A percentile compares a stretch with the other conserved stretches of the same genome.
phyloP scores from a whole-genome alignment of 2,113 vertebrate species.

The Prunella fulvescens region DNA sequence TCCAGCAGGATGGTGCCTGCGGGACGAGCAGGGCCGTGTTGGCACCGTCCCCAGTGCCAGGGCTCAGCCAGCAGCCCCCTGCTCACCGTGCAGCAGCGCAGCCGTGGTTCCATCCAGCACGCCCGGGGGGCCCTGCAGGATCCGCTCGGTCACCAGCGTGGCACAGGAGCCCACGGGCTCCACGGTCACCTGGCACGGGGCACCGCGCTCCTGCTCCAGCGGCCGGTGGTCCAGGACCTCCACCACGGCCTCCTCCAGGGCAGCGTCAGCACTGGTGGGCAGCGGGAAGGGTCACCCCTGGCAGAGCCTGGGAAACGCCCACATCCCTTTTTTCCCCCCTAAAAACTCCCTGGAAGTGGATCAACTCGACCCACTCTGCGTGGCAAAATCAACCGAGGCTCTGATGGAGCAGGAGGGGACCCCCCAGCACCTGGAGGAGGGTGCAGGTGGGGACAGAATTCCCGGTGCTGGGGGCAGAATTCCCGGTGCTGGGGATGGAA shows the following conservation, averaged over 20 bases:
- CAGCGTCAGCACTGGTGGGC: constrained; percentile 70
- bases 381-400: rapidly evolving
- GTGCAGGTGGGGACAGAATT: no score
- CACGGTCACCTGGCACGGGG: constrained; percentile 72
- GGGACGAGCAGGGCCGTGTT: rapidly evolving
- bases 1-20: constrained; percentile 84
- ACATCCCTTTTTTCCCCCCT: not conserved
- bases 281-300: not conserved
- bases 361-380: rapidly evolving
- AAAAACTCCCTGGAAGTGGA: not conserved
- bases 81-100: constrained; percentile 84
- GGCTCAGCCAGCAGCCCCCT: rapidly evolving
- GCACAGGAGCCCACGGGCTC: constrained; percentile 89
- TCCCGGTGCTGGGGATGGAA: no score
- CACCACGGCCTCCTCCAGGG: constrained; percentile 81
- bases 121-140: constrained; percentile 79
- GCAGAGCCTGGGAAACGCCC: not conserved
- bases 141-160: constrained; percentile 86
- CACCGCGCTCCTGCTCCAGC: constrained; percentile 67
- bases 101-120: constrained; percentile 80
- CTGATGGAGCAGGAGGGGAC: no score
- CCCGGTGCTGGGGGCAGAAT: no score
- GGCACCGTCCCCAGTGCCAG: rapidly evolving
- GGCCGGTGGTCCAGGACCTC: constrained; percentile 88
- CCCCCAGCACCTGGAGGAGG: no score